Conservation (phyloP, 2,888 invertebrate genomes). For the Himalopsyche anomala region DNA sequence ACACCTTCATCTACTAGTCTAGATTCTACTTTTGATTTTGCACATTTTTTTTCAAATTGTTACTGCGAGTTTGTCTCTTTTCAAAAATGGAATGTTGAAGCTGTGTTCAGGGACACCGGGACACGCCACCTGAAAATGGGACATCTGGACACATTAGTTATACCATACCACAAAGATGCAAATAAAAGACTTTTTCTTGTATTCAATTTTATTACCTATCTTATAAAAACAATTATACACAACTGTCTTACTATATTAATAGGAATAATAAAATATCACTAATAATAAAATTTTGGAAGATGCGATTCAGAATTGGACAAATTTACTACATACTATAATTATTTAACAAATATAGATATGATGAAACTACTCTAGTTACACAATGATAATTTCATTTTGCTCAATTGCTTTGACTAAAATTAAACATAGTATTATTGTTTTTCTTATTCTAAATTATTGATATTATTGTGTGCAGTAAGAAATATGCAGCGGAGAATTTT, state of each 20-base stretch:
- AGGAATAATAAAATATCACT: slow-evolving; percentile 8
- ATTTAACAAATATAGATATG: slow-evolving; percentile 14
- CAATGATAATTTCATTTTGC: background rate
- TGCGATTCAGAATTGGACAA: background rate
- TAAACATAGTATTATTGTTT: background rate
- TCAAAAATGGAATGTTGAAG: too few species aligned
- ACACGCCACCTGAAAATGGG: too few species aligned
- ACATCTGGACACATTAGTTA: too few species aligned
- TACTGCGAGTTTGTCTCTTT: too few species aligned
- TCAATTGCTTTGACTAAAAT: background rate
- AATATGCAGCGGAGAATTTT: too few species aligned
- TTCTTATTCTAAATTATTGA: background rate
- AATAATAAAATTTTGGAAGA: background rate
- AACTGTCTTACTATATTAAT: slow-evolving; percentile 14
- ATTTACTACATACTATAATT: background rate
- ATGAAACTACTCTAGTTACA: background rate
- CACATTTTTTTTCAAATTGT: too few species aligned
- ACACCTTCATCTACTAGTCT: too few species aligned
- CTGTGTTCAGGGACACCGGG: too few species aligned
- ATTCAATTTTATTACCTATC: slow-evolving; percentile 23
- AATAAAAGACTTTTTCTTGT: background rate
- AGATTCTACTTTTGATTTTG: too few species aligned
- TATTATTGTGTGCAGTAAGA: too few species aligned
- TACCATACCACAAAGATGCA: background rate
- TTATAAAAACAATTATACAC: slow-evolving; percentile 36